A percentile compares a stretch with the other conserved stretches of the same genome.
These are phyloP conservation scores for Ceryle rudis DNA, from an alignment of 2,797 vertebrate genomes.

Conservation along the genomic window DNA sequence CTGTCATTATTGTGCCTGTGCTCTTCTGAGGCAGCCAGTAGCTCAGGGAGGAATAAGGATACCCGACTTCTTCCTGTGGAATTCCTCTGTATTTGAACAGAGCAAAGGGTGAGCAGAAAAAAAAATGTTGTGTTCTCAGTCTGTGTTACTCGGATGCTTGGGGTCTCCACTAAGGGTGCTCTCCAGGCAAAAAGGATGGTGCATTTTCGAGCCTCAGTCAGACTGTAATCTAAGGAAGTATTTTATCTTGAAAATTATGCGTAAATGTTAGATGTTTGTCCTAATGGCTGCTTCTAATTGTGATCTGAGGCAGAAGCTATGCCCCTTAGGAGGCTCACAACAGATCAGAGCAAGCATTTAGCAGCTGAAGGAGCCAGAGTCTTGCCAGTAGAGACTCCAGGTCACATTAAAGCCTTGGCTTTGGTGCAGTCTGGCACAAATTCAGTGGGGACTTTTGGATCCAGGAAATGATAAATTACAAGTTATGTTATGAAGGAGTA, in stretches of 20 bases:
- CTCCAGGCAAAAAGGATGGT: not conserved
- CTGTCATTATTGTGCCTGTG: not conserved
- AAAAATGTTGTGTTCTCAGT: not conserved
- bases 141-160: rapidly evolving
- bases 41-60: not conserved
- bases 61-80: too few species aligned
- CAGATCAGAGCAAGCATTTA: conserved; percentile 32
- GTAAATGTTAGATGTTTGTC: not conserved
- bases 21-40: not conserved
- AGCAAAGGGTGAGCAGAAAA: not conserved
- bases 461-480: not conserved
- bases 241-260: not conserved
- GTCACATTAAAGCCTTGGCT: not conserved
- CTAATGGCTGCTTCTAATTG: not conserved
- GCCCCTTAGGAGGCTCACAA: not conserved
- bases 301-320: not conserved
- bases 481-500: not conserved
- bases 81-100: not conserved
- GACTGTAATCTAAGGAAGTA: not conserved
- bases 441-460: not conserved
- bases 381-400: not conserved
- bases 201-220: not conserved
- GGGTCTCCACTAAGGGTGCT: not conserved
- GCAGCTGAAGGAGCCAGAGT: not conserved
- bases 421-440: not conserved